Conservation (phyloP, 2,888 invertebrate species). For the Rotaria magnacalcarata region DNA sequence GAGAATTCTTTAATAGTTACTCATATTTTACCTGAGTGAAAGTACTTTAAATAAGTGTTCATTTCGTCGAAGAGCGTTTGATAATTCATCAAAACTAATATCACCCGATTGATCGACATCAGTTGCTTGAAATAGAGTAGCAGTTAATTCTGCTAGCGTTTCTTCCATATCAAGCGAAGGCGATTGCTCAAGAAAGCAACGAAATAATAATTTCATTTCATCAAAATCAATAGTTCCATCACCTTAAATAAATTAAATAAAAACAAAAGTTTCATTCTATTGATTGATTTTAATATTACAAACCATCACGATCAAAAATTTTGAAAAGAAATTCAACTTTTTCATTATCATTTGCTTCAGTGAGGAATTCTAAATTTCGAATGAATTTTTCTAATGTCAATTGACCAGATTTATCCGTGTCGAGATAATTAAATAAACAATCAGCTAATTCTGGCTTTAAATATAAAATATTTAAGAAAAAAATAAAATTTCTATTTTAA, state of each 20-base stretch:
- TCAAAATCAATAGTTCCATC: constrained; percentile 41
- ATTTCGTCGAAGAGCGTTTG: constrained; percentile 39
- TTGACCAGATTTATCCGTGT: constrained; percentile 41
- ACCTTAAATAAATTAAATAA: not conserved
- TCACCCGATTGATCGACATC: constrained; percentile 42
- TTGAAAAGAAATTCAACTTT: constrained; percentile 45
- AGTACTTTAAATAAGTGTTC: constrained; percentile 40
- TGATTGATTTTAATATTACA: not conserved
- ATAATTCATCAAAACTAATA: constrained; percentile 38
- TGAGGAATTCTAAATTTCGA: constrained; percentile 38
- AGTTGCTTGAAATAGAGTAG: constrained; percentile 43
- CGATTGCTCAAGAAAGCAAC: constrained; percentile 43
- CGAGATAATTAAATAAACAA: constrained; percentile 42
- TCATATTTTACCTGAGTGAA: constrained; percentile 19
- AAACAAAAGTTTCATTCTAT: not conserved
- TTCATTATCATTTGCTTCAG: constrained; percentile 42
- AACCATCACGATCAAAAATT: constrained; percentile 42
- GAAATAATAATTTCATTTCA: constrained; percentile 43
- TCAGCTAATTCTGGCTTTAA: constrained; percentile 32
- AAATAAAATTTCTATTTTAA: not conserved
- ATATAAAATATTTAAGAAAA: not conserved
- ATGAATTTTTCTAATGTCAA: constrained; percentile 41
- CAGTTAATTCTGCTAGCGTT: constrained; percentile 42
- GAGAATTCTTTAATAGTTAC: too few species aligned
- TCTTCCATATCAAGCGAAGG: constrained; percentile 45